Evolutionary conservation across 1,140 invertebrate genomes (phyloP), one percentile per base, ranked within the genome.

Genomic region (Microvelia longipes): DNA sequence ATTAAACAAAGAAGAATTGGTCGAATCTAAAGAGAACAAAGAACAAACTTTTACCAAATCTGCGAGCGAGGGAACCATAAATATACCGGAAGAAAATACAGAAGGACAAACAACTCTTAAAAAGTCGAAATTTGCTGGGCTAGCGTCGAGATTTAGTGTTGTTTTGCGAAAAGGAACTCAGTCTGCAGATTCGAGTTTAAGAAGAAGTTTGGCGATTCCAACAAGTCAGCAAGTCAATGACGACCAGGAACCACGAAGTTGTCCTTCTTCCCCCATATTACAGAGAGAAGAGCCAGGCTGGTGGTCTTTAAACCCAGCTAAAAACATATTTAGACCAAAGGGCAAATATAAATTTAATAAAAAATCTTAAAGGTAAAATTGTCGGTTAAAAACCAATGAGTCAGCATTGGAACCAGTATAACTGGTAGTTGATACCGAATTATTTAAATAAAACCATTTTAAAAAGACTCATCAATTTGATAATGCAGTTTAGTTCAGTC

Each of bases 341-440:
- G 62, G 62, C 2, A 64, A 64, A 64, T 64, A 64, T 64, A 64
- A 15, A 24, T 24, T 64, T 64, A 64, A 15, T 64, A 64, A 64
- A 2, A 64, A 64, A 19, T 60, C n/a, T n/a, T n/a, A n/a, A n/a
- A n/a, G n/a, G n/a, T n/a, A n/a, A n/a, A n/a, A n/a, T n/a, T n/a
- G n/a, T n/a, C n/a, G n/a, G n/a, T n/a, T n/a, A n/a, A n/a, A n/a
- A n/a, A n/a, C n/a, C n/a, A n/a, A n/a, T n/a, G n/a, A n/a, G n/a
- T n/a, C n/a, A n/a, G n/a, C n/a, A n/a, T n/a, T n/a, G n/a, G n/a
- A n/a, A n/a, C n/a, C n/a, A n/a, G n/a, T n/a, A n/a, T n/a, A n/a
- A n/a, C n/a, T n/a, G n/a, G n/a, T n/a, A n/a, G n/a, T n/a, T n/a
- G n/a, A n/a, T n/a, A n/a, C n/a, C n/a, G n/a, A n/a, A n/a, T n/a